Conservation (phyloP, 2,888 invertebrate genomes). For the Invenusta paracnida region DNA sequence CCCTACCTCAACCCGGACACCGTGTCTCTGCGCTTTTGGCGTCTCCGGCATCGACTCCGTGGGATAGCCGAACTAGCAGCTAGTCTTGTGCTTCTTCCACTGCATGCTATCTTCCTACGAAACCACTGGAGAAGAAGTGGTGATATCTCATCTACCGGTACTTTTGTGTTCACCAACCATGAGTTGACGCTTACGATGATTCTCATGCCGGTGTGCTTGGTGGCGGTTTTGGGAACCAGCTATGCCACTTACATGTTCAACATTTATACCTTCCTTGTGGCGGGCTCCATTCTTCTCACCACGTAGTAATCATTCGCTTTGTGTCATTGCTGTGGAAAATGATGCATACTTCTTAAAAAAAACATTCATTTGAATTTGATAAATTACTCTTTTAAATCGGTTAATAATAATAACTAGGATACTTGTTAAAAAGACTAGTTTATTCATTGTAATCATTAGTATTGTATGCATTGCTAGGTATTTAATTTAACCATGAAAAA, state of each 20-base stretch:
- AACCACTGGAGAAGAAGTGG: neutral
- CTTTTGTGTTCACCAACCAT: neutral
- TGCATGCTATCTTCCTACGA: neutral
- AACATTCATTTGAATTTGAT: no score
- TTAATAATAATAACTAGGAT: no score
- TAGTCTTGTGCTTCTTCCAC: neutral
- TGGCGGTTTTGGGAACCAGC: neutral
- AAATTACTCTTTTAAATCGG: no score
- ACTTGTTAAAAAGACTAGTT: no score
- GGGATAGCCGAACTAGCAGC: neutral
- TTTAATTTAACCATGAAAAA: no score
- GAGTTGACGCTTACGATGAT: neutral
- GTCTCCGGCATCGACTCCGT: neutral
- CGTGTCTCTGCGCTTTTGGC: neutral
- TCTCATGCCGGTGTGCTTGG: neutral
- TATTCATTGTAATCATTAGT: no score
- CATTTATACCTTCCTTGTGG: neutral
- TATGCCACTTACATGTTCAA: neutral
- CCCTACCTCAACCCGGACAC: neutral
- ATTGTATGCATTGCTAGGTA: no score
- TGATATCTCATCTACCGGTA: neutral
- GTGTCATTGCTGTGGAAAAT: no score
- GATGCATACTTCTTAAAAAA: no score
- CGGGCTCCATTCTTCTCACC: neutral
- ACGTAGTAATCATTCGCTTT: no score